These are phyloP conservation scores for Melanotaenia boesemani DNA, from an alignment of 2,797 vertebrate genomes.

Conservation along the genomic window DNA sequence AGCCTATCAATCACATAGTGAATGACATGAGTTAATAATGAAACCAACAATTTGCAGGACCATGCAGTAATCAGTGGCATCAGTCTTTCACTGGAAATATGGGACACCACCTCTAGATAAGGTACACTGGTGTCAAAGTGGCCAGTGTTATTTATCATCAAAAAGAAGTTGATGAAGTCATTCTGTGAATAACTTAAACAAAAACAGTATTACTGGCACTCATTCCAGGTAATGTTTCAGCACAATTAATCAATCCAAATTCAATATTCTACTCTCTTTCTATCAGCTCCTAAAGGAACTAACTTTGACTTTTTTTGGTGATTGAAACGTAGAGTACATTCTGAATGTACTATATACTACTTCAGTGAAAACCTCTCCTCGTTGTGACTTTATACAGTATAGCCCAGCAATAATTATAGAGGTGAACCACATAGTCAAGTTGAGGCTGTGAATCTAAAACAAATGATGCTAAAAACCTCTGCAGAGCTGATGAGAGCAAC, in stretches of 20 bases:
- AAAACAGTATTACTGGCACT: neutral
- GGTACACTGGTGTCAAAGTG: neutral
- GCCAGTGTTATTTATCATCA: no score
- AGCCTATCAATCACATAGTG: neutral
- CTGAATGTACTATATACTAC: neutral
- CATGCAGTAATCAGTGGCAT: neutral
- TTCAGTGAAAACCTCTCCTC: neutral
- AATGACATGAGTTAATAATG: neutral
- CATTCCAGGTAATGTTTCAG: neutral
- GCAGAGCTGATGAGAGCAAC: neutral
- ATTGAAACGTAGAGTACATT: neutral
- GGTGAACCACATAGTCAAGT: neutral
- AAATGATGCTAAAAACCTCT: neutral
- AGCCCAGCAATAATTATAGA: neutral
- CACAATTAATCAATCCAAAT: neutral
- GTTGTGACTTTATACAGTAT: neutral
- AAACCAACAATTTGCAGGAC: neutral
- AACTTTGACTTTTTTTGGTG: neutral
- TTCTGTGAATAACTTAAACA: no score
- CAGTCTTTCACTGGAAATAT: neutral
- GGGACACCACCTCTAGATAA: neutral
- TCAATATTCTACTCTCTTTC: neutral
- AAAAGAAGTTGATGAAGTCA: no score
- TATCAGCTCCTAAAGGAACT: neutral
- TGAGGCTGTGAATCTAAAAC: neutral